phyloP scores from a whole-genome alignment of 2,797 vertebrate genomes.

The Cirrhinus mrigala region DNA sequence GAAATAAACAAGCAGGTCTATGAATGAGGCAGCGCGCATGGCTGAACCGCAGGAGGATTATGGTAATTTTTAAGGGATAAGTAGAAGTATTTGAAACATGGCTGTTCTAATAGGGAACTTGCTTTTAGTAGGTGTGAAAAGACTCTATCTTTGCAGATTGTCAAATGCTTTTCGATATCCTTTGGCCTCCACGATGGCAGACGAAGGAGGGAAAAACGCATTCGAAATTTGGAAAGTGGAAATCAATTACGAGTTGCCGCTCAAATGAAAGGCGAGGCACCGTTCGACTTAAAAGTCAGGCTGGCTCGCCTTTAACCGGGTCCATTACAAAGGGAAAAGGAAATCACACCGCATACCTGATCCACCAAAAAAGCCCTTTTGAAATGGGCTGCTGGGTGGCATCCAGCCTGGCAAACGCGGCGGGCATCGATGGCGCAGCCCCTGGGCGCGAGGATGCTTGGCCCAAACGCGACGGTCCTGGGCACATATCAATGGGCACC shows the following conservation, averaged over 20 bases:
- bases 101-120: slow-evolving; percentile 69
- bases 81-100: slow-evolving; percentile 77
- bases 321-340: slow-evolving; percentile 83
- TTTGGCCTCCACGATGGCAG: neutral
- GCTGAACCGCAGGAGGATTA: slow-evolving; percentile 82
- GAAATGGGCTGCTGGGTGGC: slow-evolving; percentile 83
- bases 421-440: slow-evolving; percentile 82
- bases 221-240: slow-evolving; percentile 69
- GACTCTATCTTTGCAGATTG: slow-evolving; percentile 58
- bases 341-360: slow-evolving; percentile 86
- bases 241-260: slow-evolving; percentile 77
- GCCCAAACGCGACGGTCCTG: slow-evolving; percentile 80
- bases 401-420: slow-evolving; percentile 81
- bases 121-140: slow-evolving; percentile 16
- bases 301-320: slow-evolving; percentile 79
- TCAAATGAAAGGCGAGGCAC: slow-evolving; percentile 75
- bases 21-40: slow-evolving; percentile 77
- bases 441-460: slow-evolving; percentile 80
- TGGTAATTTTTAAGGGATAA: slow-evolving; percentile 81
- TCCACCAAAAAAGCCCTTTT: slow-evolving; percentile 82
- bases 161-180: slow-evolving; percentile 70
- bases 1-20: slow-evolving; percentile 84
- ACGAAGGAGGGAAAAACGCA: neutral
- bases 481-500: slow-evolving; percentile 82
- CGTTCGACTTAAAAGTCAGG: slow-evolving; percentile 66